A percentile compares a stretch with the other conserved stretches of the same genome.
These are phyloP conservation scores for Spilosoma lubricipeda DNA, from an alignment of 2,888 invertebrate genomes.

Conservation along the genomic window DNA sequence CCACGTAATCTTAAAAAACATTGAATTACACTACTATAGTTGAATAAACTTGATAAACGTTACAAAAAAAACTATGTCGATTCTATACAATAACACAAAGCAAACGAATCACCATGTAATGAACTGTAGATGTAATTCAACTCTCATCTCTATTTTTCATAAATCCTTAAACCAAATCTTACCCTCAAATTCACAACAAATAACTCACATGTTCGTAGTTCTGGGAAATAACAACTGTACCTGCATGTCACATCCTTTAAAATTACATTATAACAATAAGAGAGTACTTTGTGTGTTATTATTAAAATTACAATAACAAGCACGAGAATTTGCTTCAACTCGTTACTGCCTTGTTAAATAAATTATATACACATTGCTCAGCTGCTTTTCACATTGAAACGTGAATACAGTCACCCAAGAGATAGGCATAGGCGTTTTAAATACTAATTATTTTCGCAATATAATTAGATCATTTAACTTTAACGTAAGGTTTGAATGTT, in stretches of 20 bases:
- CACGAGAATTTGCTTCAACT: constrained; percentile 12
- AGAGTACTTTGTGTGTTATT: constrained; percentile 13
- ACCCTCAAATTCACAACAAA: not conserved
- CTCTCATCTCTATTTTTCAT: not conserved
- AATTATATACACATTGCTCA: constrained; percentile 17
- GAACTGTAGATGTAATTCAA: not conserved
- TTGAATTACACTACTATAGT: not conserved
- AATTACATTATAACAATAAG: constrained; percentile 5
- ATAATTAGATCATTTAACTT: not conserved
- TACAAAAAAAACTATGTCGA: too few relatives aligned
- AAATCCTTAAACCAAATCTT: not conserved
- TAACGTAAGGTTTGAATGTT: not conserved
- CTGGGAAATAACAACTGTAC: not conserved
- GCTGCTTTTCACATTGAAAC: constrained; percentile 8
- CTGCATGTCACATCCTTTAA: not conserved
- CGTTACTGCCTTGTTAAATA: constrained; percentile 19
- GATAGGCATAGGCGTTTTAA: not conserved
- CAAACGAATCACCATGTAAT: not conserved
- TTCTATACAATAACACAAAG: not conserved
- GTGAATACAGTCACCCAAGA: not conserved
- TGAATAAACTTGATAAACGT: too few relatives aligned
- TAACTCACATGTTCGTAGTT: not conserved
- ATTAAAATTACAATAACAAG: constrained; percentile 17
- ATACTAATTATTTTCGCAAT: not conserved
- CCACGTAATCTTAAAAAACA: too few relatives aligned